A percentile compares a stretch with the other conserved stretches of the same genome.
Conservation (phyloP, 2,888 invertebrate genomes). For the Crocallis elinguaria region DNA sequence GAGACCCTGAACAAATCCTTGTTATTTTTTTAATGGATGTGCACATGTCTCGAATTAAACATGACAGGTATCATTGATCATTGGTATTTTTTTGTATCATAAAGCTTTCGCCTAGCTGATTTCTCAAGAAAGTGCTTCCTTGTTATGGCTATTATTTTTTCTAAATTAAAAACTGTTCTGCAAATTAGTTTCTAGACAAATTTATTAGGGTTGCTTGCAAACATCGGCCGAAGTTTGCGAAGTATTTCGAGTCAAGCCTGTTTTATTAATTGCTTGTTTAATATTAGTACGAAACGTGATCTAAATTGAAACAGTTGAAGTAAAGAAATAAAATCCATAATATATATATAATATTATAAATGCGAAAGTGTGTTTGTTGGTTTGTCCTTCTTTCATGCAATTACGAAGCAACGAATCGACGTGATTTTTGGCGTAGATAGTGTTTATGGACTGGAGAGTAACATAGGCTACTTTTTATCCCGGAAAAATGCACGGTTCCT, state of each 20-base stretch:
- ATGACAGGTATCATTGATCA: neutral
- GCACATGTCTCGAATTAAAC: too few species aligned
- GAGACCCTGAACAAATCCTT: too few species aligned
- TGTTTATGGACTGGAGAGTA: too few species aligned
- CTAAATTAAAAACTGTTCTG: neutral
- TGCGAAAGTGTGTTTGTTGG: too few species aligned
- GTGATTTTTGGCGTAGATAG: too few species aligned
- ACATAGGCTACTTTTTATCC: too few species aligned
- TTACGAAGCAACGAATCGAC: too few species aligned
- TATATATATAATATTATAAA: too few species aligned
- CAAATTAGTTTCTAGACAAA: conserved; percentile 6
- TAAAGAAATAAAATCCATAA: neutral
- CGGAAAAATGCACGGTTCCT: too few species aligned
- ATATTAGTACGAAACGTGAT: conserved; percentile 12
- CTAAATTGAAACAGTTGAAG: neutral
- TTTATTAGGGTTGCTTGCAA: conserved; percentile 1
- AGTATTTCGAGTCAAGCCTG: neutral
- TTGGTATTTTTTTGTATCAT: neutral
- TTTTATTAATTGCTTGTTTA: conserved; percentile 14
- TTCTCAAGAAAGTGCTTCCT: conserved; percentile 2
- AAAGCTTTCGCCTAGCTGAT: neutral
- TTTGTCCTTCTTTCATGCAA: too few species aligned
- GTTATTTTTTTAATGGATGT: too few species aligned
- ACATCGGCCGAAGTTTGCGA: conserved; percentile 7
- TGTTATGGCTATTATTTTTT: conserved; percentile 6